phyloP scores from a whole-genome alignment of 2,797 vertebrate genomes.

The Enteromius anoplus region DNA sequence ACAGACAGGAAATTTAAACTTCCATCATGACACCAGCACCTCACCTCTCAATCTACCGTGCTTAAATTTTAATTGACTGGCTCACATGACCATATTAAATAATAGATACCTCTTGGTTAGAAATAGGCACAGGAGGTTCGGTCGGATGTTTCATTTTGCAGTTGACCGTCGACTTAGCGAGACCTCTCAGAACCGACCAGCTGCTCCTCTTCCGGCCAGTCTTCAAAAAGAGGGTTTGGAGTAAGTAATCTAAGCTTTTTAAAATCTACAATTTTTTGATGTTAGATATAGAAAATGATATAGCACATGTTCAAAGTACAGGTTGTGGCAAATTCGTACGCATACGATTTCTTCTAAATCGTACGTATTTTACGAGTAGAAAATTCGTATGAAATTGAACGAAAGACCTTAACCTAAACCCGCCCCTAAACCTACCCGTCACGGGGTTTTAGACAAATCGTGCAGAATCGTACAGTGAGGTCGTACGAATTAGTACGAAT shows the following conservation, averaged over 20 bases:
- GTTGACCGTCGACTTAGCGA: conserved; percentile 82
- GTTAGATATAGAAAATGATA: not conserved
- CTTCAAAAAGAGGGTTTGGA: conserved; percentile 61
- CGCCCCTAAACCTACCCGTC: no score
- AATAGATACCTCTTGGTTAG: conserved; percentile 89
- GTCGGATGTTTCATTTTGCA: conserved; percentile 87
- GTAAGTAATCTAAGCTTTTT: conserved; percentile 59
- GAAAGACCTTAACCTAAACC: no score
- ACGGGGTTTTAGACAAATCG: no score
- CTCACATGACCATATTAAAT: conserved; percentile 94
- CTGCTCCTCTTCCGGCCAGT: conserved; percentile 53
- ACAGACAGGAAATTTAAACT: conserved; percentile 72
- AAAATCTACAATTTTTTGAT: not conserved
- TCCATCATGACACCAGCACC: conserved; percentile 75
- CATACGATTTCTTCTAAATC: no score
- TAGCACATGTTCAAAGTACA: not conserved
- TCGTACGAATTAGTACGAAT: no score
- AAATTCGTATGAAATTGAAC: no score
- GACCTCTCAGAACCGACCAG: conserved; percentile 71
- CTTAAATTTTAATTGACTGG: conserved; percentile 89
- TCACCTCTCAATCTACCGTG: conserved; percentile 75
- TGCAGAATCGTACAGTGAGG: no score
- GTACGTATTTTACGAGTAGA: no score
- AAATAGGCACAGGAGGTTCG: conserved; percentile 85
- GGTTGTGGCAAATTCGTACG: no score